Percentiles rank a stretch among this genome's conserved stretches.
Evolutionary conservation across 2,113 vertebrate species (phyloP).

Genomic region (Leuciscus idus): DNA sequence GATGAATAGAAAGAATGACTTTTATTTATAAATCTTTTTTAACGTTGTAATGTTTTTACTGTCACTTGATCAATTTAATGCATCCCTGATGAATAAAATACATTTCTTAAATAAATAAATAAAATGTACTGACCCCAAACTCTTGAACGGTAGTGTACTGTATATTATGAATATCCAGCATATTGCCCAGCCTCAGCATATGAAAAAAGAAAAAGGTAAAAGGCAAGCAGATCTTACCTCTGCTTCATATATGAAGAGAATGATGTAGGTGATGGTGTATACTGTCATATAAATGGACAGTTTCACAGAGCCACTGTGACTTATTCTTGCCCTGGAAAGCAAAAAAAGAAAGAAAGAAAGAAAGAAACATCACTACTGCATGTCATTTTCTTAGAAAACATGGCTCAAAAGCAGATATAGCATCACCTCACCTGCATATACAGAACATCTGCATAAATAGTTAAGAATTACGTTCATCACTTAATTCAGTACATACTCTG

Average conservation of each 20-base stretch:
- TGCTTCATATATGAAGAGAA: slow-evolving; percentile 90
- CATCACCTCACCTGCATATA: neutral
- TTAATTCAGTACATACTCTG: neutral
- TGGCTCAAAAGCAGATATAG: neutral
- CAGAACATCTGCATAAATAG: neutral
- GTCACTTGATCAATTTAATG: neutral
- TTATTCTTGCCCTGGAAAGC: slow-evolving; percentile 85
- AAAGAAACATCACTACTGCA: neutral
- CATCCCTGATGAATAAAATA: too few species aligned
- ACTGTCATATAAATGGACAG: slow-evolving; percentile 93
- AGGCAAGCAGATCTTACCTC: slow-evolving; percentile 73
- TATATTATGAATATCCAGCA: neutral
- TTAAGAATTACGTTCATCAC: neutral
- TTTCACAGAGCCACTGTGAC: slow-evolving; percentile 90
- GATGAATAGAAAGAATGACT: neutral
- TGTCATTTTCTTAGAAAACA: neutral
- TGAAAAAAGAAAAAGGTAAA: neutral
- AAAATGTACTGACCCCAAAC: neutral
- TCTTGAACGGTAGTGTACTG: neutral
- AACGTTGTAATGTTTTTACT: neutral
- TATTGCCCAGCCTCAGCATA: neutral
- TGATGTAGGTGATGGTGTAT: slow-evolving; percentile 90
- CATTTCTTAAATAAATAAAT: neutral
- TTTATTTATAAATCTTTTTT: neutral
- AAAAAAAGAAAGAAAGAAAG: slow-evolving; percentile 10